Evolutionary conservation across 1,140 invertebrate species (phyloP).

Genomic region (Polypedilum pembai): DNA sequence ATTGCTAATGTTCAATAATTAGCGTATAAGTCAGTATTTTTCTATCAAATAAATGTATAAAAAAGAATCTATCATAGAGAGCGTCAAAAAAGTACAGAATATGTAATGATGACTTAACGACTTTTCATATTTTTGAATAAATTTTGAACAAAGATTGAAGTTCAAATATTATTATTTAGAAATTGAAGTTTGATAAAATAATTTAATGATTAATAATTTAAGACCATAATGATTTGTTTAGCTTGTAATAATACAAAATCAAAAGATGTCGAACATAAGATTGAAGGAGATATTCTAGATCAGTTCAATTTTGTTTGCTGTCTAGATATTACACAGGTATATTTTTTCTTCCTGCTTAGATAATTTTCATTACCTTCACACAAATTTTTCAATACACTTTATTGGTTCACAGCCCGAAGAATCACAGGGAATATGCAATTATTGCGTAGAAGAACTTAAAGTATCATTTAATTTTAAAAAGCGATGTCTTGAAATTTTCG

Average conservation of each 20-base stretch:
- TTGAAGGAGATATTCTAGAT: neutral
- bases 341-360: neutral
- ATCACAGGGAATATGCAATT: neutral
- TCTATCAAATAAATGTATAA: too few species aligned
- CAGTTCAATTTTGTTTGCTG: constrained; percentile 19
- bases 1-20: too few species aligned
- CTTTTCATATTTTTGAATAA: too few species aligned
- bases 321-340: constrained; percentile 19
- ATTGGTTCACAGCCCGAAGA: neutral
- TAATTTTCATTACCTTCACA: neutral
- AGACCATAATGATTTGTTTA: neutral
- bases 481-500: constrained; percentile 1
- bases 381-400: neutral
- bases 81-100: too few species aligned
- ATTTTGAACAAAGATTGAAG: too few species aligned
- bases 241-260: neutral
- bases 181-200: neutral
- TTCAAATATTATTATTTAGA: neutral
- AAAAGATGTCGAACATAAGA: neutral
- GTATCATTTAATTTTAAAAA: constrained; percentile 25
- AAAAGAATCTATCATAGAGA: too few species aligned
- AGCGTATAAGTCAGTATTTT: too few species aligned
- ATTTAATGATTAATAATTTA: constrained; percentile 17
- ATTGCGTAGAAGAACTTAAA: neutral
- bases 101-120: too few species aligned